phyloP scores from a whole-genome alignment of 2,113 vertebrate species.

The Xenus cinereus region DNA sequence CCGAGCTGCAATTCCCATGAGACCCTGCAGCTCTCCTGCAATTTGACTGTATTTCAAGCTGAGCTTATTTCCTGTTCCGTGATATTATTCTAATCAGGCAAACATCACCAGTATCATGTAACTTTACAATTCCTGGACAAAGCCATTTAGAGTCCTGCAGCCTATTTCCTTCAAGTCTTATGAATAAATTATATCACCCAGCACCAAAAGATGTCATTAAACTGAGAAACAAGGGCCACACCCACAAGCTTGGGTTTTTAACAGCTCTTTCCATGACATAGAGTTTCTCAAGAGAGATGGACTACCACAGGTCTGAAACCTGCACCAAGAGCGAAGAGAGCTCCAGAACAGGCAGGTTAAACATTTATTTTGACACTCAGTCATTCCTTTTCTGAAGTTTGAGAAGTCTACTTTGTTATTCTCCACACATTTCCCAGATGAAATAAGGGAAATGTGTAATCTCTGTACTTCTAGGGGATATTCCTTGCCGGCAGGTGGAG shows the following conservation, averaged over 20 bases:
- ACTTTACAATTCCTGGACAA: neutral
- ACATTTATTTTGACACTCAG: neutral
- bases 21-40: neutral
- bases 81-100: neutral
- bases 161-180: neutral
- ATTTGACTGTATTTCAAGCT: neutral
- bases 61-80: neutral
- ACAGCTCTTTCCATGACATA: neutral
- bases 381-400: neutral
- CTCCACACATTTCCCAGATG: neutral
- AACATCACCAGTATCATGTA: neutral
- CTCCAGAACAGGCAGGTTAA: neutral
- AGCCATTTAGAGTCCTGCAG: neutral
- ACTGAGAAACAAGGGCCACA: neutral
- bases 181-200: neutral
- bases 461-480: neutral
- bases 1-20: neutral
- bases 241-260: neutral
- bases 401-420: neutral
- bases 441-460: neutral
- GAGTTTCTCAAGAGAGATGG: neutral
- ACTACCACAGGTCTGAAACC: neutral
- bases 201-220: neutral
- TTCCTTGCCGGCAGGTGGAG: neutral
- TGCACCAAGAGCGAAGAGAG: neutral